Percentiles rank a stretch among this genome's conserved stretches.
Evolutionary conservation across 2,797 vertebrate genomes (phyloP).

Genomic region (Eptatretus atami): DNA sequence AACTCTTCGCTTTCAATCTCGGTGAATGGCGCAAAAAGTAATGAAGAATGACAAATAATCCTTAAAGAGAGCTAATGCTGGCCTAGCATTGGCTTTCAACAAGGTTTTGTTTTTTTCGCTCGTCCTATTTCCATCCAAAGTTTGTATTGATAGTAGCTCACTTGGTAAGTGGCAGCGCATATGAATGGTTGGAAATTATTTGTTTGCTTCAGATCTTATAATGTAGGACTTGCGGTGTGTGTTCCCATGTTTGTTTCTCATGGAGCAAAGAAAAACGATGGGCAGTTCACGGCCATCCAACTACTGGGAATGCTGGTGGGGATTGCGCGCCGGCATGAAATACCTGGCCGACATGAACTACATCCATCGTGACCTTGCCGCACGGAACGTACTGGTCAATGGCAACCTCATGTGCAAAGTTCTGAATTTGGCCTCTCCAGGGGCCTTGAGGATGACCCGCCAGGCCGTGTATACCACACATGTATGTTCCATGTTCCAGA

Average conservation of each 20-base stretch:
- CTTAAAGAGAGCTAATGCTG: too few relatives aligned
- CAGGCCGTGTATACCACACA: conserved; percentile 41
- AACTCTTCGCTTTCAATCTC: too few relatives aligned
- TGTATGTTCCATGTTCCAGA: neutral
- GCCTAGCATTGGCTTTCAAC: too few relatives aligned
- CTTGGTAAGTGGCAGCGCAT: too few relatives aligned
- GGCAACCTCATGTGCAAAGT: conserved; percentile 96
- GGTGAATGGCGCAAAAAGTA: too few relatives aligned
- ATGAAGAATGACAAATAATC: too few relatives aligned
- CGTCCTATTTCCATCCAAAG: too few relatives aligned
- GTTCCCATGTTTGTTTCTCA: neutral
- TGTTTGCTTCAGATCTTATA: too few relatives aligned
- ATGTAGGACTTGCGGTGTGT: too few relatives aligned
- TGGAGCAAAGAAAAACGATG: conserved; percentile 14
- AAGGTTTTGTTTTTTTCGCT: too few relatives aligned
- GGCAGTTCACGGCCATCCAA: neutral
- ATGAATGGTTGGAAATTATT: too few relatives aligned
- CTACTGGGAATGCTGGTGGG: conserved; percentile 43
- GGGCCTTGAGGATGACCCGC: conserved; percentile 54
- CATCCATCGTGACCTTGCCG: conserved; percentile 62
- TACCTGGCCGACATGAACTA: conserved; percentile 95
- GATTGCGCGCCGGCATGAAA: conserved; percentile 80
- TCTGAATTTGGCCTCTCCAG: conserved; percentile 86
- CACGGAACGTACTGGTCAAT: conserved; percentile 89
- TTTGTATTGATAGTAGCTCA: too few relatives aligned